A percentile compares a stretch with the other conserved stretches of the same genome.
Evolutionary conservation across 2,888 invertebrate species (phyloP).

Genomic region (Caenorhabditis sp.): DNA sequence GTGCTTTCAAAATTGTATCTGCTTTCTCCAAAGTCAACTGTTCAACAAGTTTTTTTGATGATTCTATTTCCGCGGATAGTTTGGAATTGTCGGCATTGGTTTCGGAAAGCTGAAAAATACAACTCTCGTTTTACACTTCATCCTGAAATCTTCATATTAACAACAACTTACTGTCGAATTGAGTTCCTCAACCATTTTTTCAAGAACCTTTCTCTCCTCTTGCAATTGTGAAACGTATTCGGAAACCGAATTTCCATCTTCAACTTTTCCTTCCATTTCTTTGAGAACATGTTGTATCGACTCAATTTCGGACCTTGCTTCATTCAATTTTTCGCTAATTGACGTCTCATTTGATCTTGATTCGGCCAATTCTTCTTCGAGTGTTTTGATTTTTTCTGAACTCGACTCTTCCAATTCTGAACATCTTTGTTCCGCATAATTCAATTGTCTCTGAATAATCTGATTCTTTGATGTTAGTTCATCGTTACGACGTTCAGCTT

Average conservation of each 20-base stretch:
- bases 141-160: too few relatives aligned
- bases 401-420: too few relatives aligned
- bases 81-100: background rate
- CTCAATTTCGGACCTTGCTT: background rate
- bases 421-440: too few relatives aligned
- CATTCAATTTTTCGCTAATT: background rate
- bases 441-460: too few relatives aligned
- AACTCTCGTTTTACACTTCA: background rate
- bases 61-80: background rate
- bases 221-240: background rate
- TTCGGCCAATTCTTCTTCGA: background rate
- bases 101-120: background rate
- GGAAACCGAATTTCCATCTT: background rate
- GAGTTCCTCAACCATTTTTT: background rate
- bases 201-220: background rate
- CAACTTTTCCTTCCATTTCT: background rate
- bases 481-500: too few relatives aligned
- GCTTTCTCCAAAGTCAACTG: background rate
- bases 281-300: too few relatives aligned
- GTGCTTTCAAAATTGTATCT: background rate
- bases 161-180: background rate
- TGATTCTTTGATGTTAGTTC: too few relatives aligned
- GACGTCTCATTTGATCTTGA: background rate
- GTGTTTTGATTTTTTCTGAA: background rate
- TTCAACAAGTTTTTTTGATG: background rate